phyloP scores from a whole-genome alignment of 2,888 invertebrate genomes.

The Xestia ashworthii region DNA sequence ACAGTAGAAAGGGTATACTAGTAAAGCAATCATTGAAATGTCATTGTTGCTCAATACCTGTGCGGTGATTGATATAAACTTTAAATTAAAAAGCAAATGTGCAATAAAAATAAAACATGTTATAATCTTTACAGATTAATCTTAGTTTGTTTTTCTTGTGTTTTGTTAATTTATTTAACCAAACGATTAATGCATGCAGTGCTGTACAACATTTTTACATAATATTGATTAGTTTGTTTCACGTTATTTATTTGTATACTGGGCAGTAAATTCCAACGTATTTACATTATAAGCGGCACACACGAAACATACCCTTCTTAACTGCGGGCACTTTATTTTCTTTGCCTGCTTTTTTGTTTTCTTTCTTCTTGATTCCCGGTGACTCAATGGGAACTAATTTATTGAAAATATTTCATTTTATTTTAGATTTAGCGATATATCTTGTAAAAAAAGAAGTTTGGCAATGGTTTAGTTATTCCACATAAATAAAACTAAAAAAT shows the following conservation, averaged over 20 bases:
- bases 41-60: conserved; percentile 69
- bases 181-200: conserved; percentile 59
- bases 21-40: conserved; percentile 72
- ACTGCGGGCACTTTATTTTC: conserved; percentile 82
- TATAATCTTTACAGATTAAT: conserved; percentile 34
- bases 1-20: conserved; percentile 72
- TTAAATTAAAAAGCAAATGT: conserved; percentile 44
- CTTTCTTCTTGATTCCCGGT: conserved; percentile 83
- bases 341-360: conserved; percentile 84
- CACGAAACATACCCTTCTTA: conserved; percentile 86
- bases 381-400: conserved; percentile 80
- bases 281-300: conserved; percentile 71
- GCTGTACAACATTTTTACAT: conserved; percentile 54
- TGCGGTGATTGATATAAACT: conserved; percentile 65
- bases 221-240: conserved; percentile 48
- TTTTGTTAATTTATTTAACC: conserved; percentile 42
- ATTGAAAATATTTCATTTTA: conserved; percentile 48
- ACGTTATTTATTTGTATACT: conserved; percentile 37
- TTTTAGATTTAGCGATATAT: background rate
- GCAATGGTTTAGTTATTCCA: background rate
- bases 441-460: background rate
- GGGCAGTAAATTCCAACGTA: conserved; percentile 48
- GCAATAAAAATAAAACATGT: conserved; percentile 51
- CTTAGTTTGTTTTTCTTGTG: conserved; percentile 10
- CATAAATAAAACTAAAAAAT: too few relatives aligned